phyloP scores from a whole-genome alignment of 2,113 vertebrate species.

The Rhombomys opimus region DNA sequence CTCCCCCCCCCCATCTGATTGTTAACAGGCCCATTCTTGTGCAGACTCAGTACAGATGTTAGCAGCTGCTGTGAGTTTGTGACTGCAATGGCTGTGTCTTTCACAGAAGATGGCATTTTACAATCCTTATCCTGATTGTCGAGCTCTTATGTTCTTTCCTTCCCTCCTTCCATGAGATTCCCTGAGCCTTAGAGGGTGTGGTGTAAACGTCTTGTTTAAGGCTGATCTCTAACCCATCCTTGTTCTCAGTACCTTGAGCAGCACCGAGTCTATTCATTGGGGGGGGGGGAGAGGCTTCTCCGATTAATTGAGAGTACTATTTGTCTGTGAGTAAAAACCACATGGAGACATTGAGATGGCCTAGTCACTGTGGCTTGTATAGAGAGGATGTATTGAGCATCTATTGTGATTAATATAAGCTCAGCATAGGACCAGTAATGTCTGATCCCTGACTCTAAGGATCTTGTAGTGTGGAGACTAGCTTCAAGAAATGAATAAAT shows the following conservation, averaged over 20 bases:
- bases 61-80: background rate
- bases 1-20: too few species aligned
- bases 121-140: too few species aligned
- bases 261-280: background rate
- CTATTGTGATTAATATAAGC: background rate
- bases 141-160: background rate
- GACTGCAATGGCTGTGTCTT: too few species aligned
- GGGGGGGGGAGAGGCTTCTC: too few species aligned
- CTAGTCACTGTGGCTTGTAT: conserved; percentile 4
- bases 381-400: background rate
- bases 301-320: background rate
- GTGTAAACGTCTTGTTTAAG: background rate
- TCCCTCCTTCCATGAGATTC: too few species aligned
- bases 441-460: background rate
- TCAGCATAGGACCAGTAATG: background rate
- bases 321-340: background rate
- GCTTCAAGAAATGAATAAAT: conserved; percentile 36
- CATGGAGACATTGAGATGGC: background rate
- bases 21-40: background rate
- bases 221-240: too few species aligned
- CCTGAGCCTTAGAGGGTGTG: too few species aligned
- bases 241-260: background rate
- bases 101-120: background rate
- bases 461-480: background rate
- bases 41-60: background rate